Percentiles rank a stretch among this genome's conserved stretches.
Evolutionary conservation across 2,797 vertebrate species (phyloP).

Genomic region (Artibeus lituratus): DNA sequence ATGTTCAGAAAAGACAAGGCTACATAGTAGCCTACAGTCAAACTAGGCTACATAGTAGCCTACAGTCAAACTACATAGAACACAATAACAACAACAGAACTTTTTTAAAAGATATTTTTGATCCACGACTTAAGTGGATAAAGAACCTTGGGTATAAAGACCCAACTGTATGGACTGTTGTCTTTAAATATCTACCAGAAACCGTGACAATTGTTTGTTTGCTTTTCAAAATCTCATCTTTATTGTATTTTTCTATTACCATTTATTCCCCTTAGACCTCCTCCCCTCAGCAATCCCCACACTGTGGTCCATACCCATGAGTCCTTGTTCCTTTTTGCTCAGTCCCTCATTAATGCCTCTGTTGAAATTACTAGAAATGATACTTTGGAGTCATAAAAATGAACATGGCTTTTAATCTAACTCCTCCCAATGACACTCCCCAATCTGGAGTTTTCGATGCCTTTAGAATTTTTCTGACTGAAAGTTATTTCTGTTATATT

Average conservation of each 20-base stretch:
- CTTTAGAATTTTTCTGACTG: background rate
- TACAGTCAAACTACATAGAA: background rate
- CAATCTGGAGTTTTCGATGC: background rate
- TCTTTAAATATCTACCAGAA: conserved; percentile 17
- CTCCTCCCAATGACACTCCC: background rate
- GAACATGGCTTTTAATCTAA: conserved; percentile 15
- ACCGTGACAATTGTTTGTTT: background rate
- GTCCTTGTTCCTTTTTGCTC: background rate
- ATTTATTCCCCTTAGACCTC: background rate
- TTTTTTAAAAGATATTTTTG: background rate
- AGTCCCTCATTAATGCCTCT: background rate
- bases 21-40: too few relatives aligned
- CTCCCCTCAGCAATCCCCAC: background rate
- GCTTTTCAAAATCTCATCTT: background rate
- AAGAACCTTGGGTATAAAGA: background rate
- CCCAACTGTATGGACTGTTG: background rate
- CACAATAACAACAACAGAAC: background rate
- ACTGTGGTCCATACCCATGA: background rate
- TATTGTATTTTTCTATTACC: background rate
- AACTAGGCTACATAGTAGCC: too few relatives aligned
- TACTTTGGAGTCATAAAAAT: conserved; percentile 13
- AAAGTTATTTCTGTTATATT: background rate
- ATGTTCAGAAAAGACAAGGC: background rate
- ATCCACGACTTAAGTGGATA: background rate
- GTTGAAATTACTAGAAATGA: conserved; percentile 32